phyloP scores from a whole-genome alignment of 1,140 invertebrate species.

The Leptopilina boulardi region DNA sequence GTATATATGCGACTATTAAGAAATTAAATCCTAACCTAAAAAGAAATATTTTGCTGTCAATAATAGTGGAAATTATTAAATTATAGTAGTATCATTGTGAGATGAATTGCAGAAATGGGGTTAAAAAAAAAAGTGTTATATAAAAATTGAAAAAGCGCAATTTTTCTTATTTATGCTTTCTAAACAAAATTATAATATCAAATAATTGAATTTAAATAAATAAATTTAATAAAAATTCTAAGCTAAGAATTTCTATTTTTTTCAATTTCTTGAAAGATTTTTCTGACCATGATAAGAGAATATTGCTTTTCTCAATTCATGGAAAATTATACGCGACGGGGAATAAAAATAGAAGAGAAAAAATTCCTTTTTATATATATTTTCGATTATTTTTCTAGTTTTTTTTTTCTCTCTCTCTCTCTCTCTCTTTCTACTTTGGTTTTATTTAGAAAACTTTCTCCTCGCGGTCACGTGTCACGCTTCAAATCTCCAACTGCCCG shows the following conservation, averaged over 20 bases:
- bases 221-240: too few relatives aligned
- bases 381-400: not conserved
- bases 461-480: not conserved
- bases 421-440: not conserved
- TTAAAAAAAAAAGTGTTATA: too few relatives aligned
- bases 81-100: too few relatives aligned
- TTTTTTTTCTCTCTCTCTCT: not conserved
- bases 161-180: too few relatives aligned
- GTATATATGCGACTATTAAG: too few relatives aligned
- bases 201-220: too few relatives aligned
- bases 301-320: not conserved
- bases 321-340: not conserved
- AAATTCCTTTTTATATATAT: not conserved
- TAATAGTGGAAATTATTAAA: too few relatives aligned
- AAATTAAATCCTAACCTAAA: too few relatives aligned
- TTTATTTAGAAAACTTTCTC: conserved; percentile 23
- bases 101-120: too few relatives aligned
- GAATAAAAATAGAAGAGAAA: not conserved
- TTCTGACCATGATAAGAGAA: not conserved
- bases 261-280: not conserved
- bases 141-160: too few relatives aligned
- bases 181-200: too few relatives aligned
- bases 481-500: not conserved
- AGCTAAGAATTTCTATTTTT: not conserved
- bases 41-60: too few relatives aligned